Conservation (phyloP, 2,797 vertebrate genomes). For the Erpetoichthys calabaricus region DNA sequence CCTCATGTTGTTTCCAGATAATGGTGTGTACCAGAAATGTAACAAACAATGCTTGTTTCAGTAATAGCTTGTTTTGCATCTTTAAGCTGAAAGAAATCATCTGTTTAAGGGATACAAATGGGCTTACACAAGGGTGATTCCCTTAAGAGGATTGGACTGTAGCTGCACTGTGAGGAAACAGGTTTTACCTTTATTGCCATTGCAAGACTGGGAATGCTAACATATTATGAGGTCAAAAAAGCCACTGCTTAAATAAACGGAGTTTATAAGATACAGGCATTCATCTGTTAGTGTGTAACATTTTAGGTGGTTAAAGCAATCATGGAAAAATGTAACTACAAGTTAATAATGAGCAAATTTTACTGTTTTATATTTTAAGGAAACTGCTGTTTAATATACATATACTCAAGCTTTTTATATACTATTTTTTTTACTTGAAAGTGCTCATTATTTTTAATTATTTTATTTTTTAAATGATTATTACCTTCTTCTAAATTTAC, state of each 20-base stretch:
- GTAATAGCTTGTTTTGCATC: conserved; percentile 5
- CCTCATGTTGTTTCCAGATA: not conserved
- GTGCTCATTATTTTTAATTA: too few relatives aligned
- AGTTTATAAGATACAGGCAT: too few relatives aligned
- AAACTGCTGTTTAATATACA: too few relatives aligned
- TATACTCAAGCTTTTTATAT: too few relatives aligned
- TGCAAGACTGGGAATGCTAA: not conserved
- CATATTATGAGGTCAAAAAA: conserved; percentile 4
- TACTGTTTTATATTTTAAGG: too few relatives aligned
- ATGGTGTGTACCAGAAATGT: not conserved
- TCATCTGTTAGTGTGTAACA: too few relatives aligned
- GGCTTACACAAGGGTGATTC: conserved; percentile 10
- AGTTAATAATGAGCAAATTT: too few relatives aligned
- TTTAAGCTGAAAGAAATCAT: conserved; percentile 5
- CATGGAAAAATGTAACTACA: too few relatives aligned
- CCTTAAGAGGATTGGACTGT: conserved; percentile 19
- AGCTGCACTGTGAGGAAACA: conserved; percentile 7
- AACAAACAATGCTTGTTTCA: conserved; percentile 3
- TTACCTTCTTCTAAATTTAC: too few relatives aligned
- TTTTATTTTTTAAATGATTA: too few relatives aligned
- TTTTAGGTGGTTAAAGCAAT: too few relatives aligned
- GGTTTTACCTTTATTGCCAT: not conserved
- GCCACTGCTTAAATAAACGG: not conserved
- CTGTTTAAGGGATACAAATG: conserved; percentile 6
- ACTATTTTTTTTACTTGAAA: too few relatives aligned